Evolutionary conservation across 2,888 invertebrate genomes (phyloP).

Genomic region (Criorhina ranunculi): DNA sequence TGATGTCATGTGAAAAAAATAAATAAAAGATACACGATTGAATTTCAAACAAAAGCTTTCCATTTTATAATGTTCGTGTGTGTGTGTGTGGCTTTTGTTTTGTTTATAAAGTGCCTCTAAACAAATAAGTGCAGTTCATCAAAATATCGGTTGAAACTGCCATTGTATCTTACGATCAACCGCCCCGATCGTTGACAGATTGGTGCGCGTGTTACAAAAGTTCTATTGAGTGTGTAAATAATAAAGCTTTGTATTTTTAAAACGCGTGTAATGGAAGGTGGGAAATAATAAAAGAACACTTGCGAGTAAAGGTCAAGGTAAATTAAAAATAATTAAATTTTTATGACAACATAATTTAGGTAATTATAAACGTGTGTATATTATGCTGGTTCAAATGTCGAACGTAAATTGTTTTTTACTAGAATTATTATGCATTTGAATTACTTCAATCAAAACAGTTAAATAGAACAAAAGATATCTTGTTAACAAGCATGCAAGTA

Average conservation of each 20-base stretch:
- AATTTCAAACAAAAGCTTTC: slow-evolving; percentile 3
- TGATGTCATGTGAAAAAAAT: background rate
- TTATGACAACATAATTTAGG: slow-evolving; percentile 1
- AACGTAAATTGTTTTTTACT: background rate
- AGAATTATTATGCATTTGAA: no score
- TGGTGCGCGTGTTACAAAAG: background rate
- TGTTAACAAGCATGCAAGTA: no score
- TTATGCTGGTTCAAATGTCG: slow-evolving; percentile 24
- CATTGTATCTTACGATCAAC: slow-evolving; percentile 11
- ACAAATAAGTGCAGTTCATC: slow-evolving; percentile 17
- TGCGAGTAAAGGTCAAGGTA: slow-evolving; percentile 47
- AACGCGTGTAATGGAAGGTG: slow-evolving; percentile 3
- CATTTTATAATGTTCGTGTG: background rate
- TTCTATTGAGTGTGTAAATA: slow-evolving; percentile 20
- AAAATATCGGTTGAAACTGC: slow-evolving; percentile 12
- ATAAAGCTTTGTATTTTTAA: slow-evolving; percentile 22
- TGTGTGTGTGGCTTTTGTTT: background rate
- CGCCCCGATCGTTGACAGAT: slow-evolving; percentile 14
- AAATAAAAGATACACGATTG: slow-evolving; percentile 4
- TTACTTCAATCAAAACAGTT: no score
- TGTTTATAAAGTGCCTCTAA: slow-evolving; percentile 32
- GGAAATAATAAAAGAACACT: slow-evolving; percentile 15
- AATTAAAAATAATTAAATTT: slow-evolving; percentile 22
- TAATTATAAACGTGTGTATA: slow-evolving; percentile 10
- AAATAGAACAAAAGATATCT: no score